Base-by-base conservation (phyloP, 2,797 vertebrate species). In the Pipistrellus kuhlii region DNA sequence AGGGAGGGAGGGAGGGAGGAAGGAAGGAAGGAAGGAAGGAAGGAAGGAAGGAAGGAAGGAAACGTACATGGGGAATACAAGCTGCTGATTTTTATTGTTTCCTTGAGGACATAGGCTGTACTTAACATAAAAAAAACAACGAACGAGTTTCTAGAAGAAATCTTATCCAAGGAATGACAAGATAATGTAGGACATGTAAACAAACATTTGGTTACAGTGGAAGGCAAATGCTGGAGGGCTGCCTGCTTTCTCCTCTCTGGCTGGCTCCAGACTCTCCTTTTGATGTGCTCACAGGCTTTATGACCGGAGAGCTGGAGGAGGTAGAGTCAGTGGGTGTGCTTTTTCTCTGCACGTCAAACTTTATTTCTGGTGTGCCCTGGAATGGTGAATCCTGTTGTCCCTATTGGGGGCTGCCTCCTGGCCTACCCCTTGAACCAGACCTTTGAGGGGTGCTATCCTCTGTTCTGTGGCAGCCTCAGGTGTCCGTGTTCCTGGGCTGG, bases 261-360 rank as follows among this genome's bases (percentile, higher is more conserved):
- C 81, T 69, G 35, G 6, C 80, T 93, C 82, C 21, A 66, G 88
- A 8, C 35, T 13, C 27, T 76, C 30, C 85, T 91, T 93, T 91
- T 77, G 46, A 64, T 87, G 62, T 89, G 8, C 21, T 87, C 48
- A 68, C 23, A 44, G 66, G 14, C 59, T 94, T 88, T 89, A 12
- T 66, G 86, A 44, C 62, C 76, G 9, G 88, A 89, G 91, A 91
- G 18, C 23, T 57, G 32, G n/a, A 81, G 53, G 90, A 88, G 72
- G 68, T 30, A 69, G 59, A 95, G 32, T 27, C 46, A 64, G 2
- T 20, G 17, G 76, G 13, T 83, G 48, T 48, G 66, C 23, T 55
- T 85, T 92, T 92, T 53, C 62, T 85, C 1, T 76, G 27, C 62
- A 73, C 44, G 78, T 88, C 71, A 30, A 30, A 30, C 73, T 96